phyloP scores from a whole-genome alignment of 2,797 vertebrate genomes.

The Telmatherina bonti region DNA sequence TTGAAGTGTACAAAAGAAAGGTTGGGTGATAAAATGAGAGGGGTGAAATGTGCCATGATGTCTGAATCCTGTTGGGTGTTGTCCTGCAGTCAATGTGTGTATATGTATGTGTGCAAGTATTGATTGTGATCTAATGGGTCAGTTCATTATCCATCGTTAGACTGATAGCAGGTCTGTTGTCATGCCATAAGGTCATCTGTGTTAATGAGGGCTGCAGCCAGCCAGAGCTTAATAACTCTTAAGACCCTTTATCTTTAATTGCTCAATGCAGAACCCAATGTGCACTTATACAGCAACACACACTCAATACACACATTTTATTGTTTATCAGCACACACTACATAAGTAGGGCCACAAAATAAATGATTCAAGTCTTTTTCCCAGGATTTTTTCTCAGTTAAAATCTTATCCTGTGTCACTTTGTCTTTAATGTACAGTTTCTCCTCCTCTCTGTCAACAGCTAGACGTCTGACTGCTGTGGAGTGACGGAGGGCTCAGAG shows the following conservation, averaged over 20 bases:
- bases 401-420: conserved; percentile 12
- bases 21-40: not conserved
- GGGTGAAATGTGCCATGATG: conserved; percentile 16
- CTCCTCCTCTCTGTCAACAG: conserved; percentile 36
- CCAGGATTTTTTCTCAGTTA: conserved; percentile 15
- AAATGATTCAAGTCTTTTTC: conserved; percentile 21
- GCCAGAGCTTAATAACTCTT: conserved; percentile 70
- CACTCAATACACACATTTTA: conserved; percentile 54
- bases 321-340: conserved; percentile 34
- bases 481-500: conserved; percentile 73
- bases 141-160: conserved; percentile 65
- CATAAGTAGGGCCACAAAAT: conserved; percentile 7
- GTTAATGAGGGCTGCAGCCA: conserved; percentile 69
- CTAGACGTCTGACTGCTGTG: conserved; percentile 63
- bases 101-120: conserved; percentile 40
- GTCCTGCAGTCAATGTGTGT: conserved; percentile 21
- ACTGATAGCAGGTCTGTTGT: conserved; percentile 69
- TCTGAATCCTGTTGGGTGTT: conserved; percentile 50
- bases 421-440: conserved; percentile 28
- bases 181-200: conserved; percentile 65
- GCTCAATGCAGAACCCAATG: conserved; percentile 54
- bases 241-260: conserved; percentile 69
- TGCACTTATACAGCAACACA: conserved; percentile 42
- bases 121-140: conserved; percentile 70
- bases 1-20: not conserved